Percentiles rank a stretch among this genome's conserved stretches.
These are phyloP conservation scores for Netelia melanura DNA, from an alignment of 2,888 invertebrate species.

Conservation along the genomic window DNA sequence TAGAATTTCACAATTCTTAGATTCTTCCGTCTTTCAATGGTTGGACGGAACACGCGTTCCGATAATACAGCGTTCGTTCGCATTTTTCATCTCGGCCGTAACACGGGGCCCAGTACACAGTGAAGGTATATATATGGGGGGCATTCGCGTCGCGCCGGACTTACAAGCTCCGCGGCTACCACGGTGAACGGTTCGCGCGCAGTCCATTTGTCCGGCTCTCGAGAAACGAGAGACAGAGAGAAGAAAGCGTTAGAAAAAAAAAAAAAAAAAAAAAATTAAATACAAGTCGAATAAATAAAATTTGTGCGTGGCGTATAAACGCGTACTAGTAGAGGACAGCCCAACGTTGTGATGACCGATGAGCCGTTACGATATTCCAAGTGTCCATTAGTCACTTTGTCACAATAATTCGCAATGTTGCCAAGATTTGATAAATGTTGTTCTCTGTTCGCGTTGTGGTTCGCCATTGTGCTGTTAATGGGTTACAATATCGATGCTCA, in stretches of 20 bases:
- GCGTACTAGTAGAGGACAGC: conserved; percentile 3
- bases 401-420: neutral
- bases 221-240: neutral
- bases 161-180: conserved; percentile 79
- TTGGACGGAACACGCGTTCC: neutral
- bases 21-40: neutral
- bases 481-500: conserved; percentile 68
- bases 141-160: conserved; percentile 65
- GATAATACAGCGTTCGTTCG: conserved; percentile 27
- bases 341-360: conserved; percentile 21
- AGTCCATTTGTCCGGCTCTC: conserved; percentile 9
- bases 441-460: conserved; percentile 54
- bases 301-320: conserved; percentile 10
- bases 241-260: conserved; percentile 5
- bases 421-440: conserved; percentile 24
- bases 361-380: neutral
- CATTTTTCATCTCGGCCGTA: conserved; percentile 59
- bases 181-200: conserved; percentile 72
- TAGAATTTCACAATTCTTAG: neutral
- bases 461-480: conserved; percentile 45
- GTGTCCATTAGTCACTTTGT: neutral
- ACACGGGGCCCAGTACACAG: conserved; percentile 42
- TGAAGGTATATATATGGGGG: conserved; percentile 72
- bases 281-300: neutral
- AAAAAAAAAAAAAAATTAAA: conserved; percentile 6